These are phyloP conservation scores for Sorex maritimensis DNA, from an alignment of 2,797 vertebrate species.

Conservation along the genomic window DNA sequence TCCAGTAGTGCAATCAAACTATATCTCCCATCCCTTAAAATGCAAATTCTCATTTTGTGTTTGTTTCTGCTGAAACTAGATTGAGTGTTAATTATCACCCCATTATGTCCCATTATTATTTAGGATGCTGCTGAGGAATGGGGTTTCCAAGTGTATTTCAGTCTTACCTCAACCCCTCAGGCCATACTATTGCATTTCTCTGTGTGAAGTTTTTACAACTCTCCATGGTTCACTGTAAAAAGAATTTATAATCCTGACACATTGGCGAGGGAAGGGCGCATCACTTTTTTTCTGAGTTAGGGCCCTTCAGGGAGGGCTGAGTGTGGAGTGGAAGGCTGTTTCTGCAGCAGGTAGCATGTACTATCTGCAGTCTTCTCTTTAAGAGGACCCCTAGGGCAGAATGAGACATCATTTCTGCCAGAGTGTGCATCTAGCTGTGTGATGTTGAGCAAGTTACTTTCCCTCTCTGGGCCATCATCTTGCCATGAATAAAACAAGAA, in stretches of 20 bases:
- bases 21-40: constrained; percentile 42
- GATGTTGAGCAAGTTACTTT: constrained; percentile 53
- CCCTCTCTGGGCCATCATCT: neutral
- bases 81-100: constrained; percentile 71
- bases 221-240: constrained; percentile 75
- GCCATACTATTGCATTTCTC: constrained; percentile 60
- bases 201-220: constrained; percentile 74
- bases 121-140: constrained; percentile 60
- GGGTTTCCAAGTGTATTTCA: constrained; percentile 73
- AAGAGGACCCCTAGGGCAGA: neutral
- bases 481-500: constrained; percentile 9
- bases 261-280: constrained; percentile 20
- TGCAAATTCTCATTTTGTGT: constrained; percentile 8
- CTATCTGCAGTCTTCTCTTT: constrained; percentile 55
- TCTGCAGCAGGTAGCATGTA: neutral
- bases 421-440: neutral
- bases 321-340: constrained; percentile 35
- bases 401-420: constrained; percentile 43
- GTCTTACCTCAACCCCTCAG: constrained; percentile 58
- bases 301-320: constrained; percentile 68
- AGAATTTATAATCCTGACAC: constrained; percentile 70
- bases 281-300: constrained; percentile 58
- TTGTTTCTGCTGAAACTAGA: constrained; percentile 69
- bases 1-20: constrained; percentile 35
- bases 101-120: constrained; percentile 73